Evolutionary conservation across 2,888 invertebrate species (phyloP).

Genomic region (Mimumesa dahlbomi): DNA sequence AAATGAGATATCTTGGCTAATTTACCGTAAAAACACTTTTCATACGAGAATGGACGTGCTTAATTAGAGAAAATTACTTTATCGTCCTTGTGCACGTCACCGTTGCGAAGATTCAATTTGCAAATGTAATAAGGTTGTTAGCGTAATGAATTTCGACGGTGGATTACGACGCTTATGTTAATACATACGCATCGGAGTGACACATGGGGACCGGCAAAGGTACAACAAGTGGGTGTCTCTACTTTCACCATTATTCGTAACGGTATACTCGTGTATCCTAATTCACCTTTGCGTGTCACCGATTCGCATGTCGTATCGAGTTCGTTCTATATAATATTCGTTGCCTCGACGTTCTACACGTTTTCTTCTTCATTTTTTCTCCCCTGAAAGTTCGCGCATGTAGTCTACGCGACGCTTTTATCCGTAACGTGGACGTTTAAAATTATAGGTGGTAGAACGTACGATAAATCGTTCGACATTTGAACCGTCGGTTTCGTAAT

Average conservation of each 20-base stretch:
- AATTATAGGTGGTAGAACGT: too few species aligned
- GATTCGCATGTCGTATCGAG: slow-evolving; percentile 40
- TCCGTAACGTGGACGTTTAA: too few species aligned
- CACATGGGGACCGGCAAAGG: slow-evolving; percentile 24
- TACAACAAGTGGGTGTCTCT: slow-evolving; percentile 60
- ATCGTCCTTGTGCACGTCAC: background rate
- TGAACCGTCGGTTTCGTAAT: too few species aligned
- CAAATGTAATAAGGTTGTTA: too few species aligned
- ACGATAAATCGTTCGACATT: too few species aligned
- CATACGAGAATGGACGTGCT: too few species aligned
- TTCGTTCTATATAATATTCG: slow-evolving; percentile 40
- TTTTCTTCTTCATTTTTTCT: slow-evolving; percentile 9
- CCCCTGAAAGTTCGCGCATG: background rate
- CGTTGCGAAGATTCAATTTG: background rate
- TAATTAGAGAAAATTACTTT: too few species aligned
- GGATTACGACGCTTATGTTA: slow-evolving; percentile 55
- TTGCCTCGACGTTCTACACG: slow-evolving; percentile 10
- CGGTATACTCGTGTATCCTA: slow-evolving; percentile 71
- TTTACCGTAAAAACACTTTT: too few species aligned
- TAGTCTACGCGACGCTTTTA: slow-evolving; percentile 17
- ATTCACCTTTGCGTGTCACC: slow-evolving; percentile 66
- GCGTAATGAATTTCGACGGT: background rate
- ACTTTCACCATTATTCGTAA: slow-evolving; percentile 77
- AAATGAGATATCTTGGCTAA: background rate
- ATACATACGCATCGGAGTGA: slow-evolving; percentile 24